These are phyloP conservation scores for Caenorhabditis japonica DNA, from an alignment of 2,888 invertebrate species.

Conservation along the genomic window DNA sequence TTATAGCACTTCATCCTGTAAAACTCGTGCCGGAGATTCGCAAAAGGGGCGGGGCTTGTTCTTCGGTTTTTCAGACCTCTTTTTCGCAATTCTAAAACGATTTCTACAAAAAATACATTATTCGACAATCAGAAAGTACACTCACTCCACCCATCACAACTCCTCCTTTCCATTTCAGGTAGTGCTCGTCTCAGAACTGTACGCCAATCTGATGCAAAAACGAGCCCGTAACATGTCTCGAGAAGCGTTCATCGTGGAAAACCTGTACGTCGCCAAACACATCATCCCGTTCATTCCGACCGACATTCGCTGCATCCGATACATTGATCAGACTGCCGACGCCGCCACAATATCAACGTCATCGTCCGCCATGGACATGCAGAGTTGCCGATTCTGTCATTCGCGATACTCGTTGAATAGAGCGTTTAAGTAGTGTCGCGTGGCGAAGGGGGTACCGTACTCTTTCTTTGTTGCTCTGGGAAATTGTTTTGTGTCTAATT, in stretches of 20 bases:
- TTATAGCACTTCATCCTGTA: no score
- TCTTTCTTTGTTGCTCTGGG: neutral
- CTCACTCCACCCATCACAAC: no score
- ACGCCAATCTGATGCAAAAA: slow-evolving; percentile 77
- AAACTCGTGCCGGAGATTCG: no score
- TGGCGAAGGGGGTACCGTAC: neutral
- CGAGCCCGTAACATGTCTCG: slow-evolving; percentile 69
- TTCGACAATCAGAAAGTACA: no score
- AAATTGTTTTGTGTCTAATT: no score
- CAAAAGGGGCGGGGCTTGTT: no score
- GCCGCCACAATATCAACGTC: slow-evolving; percentile 67
- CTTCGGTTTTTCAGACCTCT: no score
- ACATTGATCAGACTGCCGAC: slow-evolving; percentile 73
- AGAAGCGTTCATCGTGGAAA: slow-evolving; percentile 77
- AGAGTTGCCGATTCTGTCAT: slow-evolving; percentile 77
- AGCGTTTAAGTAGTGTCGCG: slow-evolving; percentile 30
- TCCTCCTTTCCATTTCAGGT: no score
- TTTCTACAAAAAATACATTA: no score
- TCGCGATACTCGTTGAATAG: slow-evolving; percentile 63
- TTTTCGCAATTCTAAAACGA: no score
- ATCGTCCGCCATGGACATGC: slow-evolving; percentile 69
- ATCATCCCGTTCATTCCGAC: slow-evolving; percentile 77
- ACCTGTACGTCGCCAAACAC: slow-evolving; percentile 76
- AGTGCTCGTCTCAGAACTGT: slow-evolving; percentile 77
- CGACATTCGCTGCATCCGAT: slow-evolving; percentile 76